Conservation (phyloP, 2,113 vertebrate genomes). For the Ifrita kowaldi region DNA sequence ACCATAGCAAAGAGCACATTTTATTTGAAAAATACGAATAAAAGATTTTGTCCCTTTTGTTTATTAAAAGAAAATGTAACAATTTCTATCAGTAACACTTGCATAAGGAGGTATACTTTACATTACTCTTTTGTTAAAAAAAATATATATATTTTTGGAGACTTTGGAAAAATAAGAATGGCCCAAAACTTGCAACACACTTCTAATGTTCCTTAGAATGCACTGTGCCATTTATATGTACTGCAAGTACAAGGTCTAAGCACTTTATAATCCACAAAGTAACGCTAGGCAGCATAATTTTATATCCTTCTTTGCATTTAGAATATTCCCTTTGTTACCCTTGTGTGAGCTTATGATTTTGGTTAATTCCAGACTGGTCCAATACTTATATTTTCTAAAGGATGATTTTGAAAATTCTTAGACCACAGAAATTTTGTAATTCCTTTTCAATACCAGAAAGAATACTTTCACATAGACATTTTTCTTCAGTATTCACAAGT, state of each 20-base stretch:
- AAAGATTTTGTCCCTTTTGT: conserved; percentile 46
- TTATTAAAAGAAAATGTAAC: conserved; percentile 60
- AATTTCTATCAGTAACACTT: conserved; percentile 45
- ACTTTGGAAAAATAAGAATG: conserved; percentile 64
- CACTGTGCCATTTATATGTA: not conserved
- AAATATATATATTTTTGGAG: conserved; percentile 50
- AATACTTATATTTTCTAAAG: not conserved
- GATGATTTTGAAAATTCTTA: not conserved
- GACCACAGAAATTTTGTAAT: not conserved
- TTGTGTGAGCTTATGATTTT: not conserved
- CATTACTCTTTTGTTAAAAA: conserved; percentile 56
- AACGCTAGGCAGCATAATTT: not conserved
- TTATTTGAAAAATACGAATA: conserved; percentile 55
- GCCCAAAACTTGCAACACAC: conserved; percentile 13
- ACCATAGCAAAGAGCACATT: conserved; percentile 33
- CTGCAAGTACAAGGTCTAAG: conserved; percentile 13
- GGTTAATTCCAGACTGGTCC: not conserved
- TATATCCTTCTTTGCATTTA: not conserved
- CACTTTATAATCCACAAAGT: not conserved
- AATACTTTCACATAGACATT: not conserved
- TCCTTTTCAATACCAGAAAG: not conserved
- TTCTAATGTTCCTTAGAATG: conserved; percentile 25
- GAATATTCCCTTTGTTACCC: not conserved
- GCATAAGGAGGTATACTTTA: conserved; percentile 62
- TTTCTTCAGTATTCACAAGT: not conserved